Percentiles rank a stretch among this genome's conserved stretches.
phyloP scores from a whole-genome alignment of 2,888 invertebrate species.

The Gastrophysa polygoni region DNA sequence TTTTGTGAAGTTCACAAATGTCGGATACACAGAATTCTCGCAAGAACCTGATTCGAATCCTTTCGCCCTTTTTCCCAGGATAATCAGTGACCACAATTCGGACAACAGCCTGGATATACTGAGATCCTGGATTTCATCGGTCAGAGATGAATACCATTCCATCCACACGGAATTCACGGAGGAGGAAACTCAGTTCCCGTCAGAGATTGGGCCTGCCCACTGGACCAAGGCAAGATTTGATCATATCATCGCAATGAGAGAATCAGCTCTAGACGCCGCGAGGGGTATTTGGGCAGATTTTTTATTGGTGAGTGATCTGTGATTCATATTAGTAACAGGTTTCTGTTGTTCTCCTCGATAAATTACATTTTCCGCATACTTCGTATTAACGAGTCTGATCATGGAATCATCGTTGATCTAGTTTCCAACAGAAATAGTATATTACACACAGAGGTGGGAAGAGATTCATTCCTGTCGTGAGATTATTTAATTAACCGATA shows the following conservation, averaged over 20 bases:
- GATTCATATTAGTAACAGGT: too few relatives aligned
- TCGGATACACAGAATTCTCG: too few relatives aligned
- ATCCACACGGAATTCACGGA: slow-evolving; percentile 64
- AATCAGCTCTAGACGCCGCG: slow-evolving; percentile 74
- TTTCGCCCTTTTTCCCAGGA: slow-evolving; percentile 63
- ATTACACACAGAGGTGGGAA: too few relatives aligned
- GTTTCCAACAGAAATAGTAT: too few relatives aligned
- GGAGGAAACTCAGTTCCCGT: slow-evolving; percentile 60
- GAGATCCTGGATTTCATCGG: slow-evolving; percentile 71
- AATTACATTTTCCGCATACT: too few relatives aligned
- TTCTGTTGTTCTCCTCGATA: too few relatives aligned
- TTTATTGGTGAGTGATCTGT: slow-evolving; percentile 81
- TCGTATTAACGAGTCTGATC: too few relatives aligned
- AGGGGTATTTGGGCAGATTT: slow-evolving; percentile 87
- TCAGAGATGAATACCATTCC: slow-evolving; percentile 72
- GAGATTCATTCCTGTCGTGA: too few relatives aligned
- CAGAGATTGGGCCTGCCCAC: slow-evolving; percentile 69
- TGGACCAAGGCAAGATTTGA: slow-evolving; percentile 80
- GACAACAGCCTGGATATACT: slow-evolving; percentile 79
- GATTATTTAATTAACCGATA: too few relatives aligned
- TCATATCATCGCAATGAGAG: slow-evolving; percentile 80
- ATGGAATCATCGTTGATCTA: too few relatives aligned
- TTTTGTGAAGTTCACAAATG: too few relatives aligned
- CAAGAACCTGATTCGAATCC: too few relatives aligned
- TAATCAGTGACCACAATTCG: slow-evolving; percentile 84